These are phyloP conservation scores for Ceratoteleas bidentatus DNA, from an alignment of 1,140 invertebrate genomes.

Conservation along the genomic window DNA sequence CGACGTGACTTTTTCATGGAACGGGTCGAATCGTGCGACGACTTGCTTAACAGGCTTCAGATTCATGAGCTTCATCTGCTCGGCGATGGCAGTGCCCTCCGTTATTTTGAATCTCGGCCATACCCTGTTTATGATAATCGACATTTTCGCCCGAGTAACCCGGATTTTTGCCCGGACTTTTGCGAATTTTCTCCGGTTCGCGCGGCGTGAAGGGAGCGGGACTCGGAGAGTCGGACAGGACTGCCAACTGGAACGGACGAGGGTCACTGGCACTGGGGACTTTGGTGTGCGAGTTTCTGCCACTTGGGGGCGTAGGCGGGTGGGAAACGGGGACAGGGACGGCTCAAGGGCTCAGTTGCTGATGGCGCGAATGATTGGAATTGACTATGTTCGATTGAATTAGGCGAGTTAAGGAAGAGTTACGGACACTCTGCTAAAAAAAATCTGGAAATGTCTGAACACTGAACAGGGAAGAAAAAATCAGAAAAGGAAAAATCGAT, in stretches of 20 bases:
- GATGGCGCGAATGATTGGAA: neutral
- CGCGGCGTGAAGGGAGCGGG: conserved; percentile 23
- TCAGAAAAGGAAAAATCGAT: no score
- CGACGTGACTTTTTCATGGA: conserved; percentile 85
- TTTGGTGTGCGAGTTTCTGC: neutral
- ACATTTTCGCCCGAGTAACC: conserved; percentile 83
- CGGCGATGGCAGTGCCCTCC: conserved; percentile 79
- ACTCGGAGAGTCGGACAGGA: neutral
- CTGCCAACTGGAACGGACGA: neutral
- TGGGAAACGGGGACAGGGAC: neutral
- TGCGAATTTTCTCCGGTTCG: conserved; percentile 10
- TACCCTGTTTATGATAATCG: conserved; percentile 85
- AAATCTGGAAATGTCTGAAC: no score
- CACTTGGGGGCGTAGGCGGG: neutral
- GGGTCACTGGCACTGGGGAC: neutral
- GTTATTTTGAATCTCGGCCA: conserved; percentile 78
- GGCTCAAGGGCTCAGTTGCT: neutral
- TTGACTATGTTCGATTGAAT: neutral
- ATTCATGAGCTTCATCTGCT: conserved; percentile 86
- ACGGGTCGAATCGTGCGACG: conserved; percentile 91
- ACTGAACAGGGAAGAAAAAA: no score
- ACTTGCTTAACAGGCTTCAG: conserved; percentile 90
- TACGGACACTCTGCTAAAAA: no score
- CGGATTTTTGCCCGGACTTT: neutral
- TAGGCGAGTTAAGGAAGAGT: no score